phyloP scores from a whole-genome alignment of 2,888 invertebrate genomes.

The Pasiphila rectangulata region DNA sequence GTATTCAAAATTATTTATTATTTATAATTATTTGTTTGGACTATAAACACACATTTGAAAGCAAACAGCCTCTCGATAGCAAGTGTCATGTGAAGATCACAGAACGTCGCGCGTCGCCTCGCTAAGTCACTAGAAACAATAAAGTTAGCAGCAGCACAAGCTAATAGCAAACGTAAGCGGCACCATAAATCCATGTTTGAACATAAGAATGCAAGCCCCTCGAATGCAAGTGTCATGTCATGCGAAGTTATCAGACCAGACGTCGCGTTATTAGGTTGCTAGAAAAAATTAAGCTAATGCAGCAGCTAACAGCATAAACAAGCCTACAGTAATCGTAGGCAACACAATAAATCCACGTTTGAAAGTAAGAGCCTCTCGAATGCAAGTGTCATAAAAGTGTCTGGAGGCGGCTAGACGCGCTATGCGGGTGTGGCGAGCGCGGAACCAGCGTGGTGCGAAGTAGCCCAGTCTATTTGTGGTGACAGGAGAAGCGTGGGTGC shows the following conservation, averaged over 20 bases:
- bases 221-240: too few species aligned
- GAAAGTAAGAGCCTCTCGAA: conserved; percentile 16
- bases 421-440: conserved; percentile 52
- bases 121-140: too few species aligned
- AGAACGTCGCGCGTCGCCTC: too few species aligned
- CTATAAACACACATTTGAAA: too few species aligned
- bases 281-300: background rate
- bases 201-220: too few species aligned
- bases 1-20: too few species aligned
- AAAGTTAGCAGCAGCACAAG: too few species aligned
- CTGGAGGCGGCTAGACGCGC: conserved; percentile 27
- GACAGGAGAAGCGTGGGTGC: conserved; percentile 79
- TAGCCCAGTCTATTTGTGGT: conserved; percentile 79
- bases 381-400: conserved; percentile 35
- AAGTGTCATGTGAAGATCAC: too few species aligned
- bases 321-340: background rate
- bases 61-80: too few species aligned
- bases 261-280: background rate
- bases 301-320: conserved; percentile 3
- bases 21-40: too few species aligned
- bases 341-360: conserved; percentile 16
- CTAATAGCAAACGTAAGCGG: too few species aligned
- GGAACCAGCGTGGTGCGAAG: conserved; percentile 64
- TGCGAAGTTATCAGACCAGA: background rate
- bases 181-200: too few species aligned